Conservation (phyloP, 2,888 invertebrate species). For the Epistrophe grossulariae region DNA sequence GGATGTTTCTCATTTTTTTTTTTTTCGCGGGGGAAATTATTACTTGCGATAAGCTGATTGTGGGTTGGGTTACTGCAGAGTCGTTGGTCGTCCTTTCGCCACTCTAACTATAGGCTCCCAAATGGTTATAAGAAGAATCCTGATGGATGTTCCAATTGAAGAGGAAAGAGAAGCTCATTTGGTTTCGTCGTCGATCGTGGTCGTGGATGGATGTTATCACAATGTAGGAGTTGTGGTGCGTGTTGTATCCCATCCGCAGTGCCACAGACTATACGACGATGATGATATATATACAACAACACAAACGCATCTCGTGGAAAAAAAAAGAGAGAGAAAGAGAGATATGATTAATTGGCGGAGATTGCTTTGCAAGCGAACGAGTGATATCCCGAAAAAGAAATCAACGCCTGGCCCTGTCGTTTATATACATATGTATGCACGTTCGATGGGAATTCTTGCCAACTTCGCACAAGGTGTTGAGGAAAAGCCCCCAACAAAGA, state of each 20-base stretch:
- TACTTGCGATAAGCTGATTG: conserved; percentile 75
- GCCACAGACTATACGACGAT: background rate
- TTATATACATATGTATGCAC: too few relatives aligned
- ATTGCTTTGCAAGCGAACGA: conserved; percentile 58
- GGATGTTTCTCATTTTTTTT: conserved; percentile 63
- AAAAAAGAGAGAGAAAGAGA: conserved; percentile 18
- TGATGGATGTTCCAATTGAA: conserved; percentile 54
- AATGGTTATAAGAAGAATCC: conserved; percentile 42
- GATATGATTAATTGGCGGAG: conserved; percentile 74
- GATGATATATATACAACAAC: background rate
- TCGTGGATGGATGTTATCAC: conserved; percentile 66
- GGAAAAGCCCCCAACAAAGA: conserved; percentile 67
- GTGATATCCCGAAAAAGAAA: conserved; percentile 62
- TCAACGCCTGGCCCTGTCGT: conserved; percentile 17
- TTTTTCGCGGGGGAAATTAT: conserved; percentile 62
- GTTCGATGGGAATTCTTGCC: conserved; percentile 41
- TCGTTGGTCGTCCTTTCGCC: conserved; percentile 43
- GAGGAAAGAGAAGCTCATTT: background rate
- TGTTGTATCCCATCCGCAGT: conserved; percentile 52
- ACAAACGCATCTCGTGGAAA: conserved; percentile 24
- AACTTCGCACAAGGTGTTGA: conserved; percentile 60
- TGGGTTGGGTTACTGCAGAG: conserved; percentile 68
- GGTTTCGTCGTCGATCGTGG: background rate
- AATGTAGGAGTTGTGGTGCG: conserved; percentile 68
- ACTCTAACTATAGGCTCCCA: conserved; percentile 42